phyloP scores from a whole-genome alignment of 2,113 vertebrate genomes.

The Dryoscopus gambensis region DNA sequence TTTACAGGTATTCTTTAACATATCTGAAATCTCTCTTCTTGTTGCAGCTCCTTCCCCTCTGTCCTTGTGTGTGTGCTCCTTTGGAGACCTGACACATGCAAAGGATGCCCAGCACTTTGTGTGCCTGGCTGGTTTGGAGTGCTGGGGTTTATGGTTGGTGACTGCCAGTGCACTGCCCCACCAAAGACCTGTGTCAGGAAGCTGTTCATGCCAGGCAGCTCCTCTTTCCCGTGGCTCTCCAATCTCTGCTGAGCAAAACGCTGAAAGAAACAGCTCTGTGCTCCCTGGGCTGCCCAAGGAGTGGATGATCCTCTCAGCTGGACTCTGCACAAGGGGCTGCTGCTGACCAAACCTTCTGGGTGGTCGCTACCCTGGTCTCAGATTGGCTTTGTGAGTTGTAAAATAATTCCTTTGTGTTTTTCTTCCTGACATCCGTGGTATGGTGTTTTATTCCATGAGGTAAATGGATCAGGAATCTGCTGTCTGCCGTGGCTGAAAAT shows the following conservation, averaged over 20 bases:
- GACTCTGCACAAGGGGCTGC: not conserved
- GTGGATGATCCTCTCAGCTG: not conserved
- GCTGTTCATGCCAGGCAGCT: not conserved
- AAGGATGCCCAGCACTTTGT: not conserved
- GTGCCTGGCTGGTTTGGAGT: not conserved
- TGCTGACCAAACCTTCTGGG: not conserved
- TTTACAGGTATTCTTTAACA: not conserved
- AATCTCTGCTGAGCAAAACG: not conserved
- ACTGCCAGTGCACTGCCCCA: not conserved
- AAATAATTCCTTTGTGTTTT: not conserved
- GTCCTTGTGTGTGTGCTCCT: not conserved
- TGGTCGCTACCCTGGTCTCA: not conserved
- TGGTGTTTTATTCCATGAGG: rapidly evolving
- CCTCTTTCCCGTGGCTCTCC: not conserved
- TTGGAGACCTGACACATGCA: not conserved
- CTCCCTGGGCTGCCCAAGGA: not conserved
- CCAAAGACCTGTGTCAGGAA: not conserved
- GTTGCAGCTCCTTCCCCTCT: no score
- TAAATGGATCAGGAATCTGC: not conserved
- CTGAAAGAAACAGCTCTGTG: not conserved
- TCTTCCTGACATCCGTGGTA: not conserved
- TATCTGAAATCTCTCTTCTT: not conserved
- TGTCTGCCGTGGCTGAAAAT: not conserved
- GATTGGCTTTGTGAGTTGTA: not conserved
- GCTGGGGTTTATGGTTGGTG: not conserved